phyloP scores from a whole-genome alignment of 2,797 vertebrate species.

The Hypotaenidia philippensis region DNA sequence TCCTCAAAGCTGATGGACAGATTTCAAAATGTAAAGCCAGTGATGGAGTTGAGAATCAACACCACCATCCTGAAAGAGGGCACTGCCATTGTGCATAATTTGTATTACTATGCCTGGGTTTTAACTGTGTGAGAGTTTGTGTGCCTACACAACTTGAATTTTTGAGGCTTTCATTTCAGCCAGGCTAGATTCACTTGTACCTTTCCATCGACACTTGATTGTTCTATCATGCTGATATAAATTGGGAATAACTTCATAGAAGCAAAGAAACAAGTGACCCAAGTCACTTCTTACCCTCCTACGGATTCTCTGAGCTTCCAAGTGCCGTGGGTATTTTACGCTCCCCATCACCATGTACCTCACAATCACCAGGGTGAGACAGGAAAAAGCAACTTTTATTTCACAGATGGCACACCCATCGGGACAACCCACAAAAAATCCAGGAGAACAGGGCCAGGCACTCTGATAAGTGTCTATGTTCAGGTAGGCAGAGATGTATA shows the following conservation, averaged over 20 bases:
- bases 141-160: not conserved
- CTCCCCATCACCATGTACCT: not conserved
- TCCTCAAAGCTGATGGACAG: not conserved
- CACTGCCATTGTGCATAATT: not conserved
- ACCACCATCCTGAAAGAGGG: not conserved
- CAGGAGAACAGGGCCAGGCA: not conserved
- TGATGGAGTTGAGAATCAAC: not conserved
- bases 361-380: not conserved
- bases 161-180: not conserved
- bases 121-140: not conserved
- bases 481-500: not conserved
- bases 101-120: not conserved
- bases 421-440: not conserved
- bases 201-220: not conserved
- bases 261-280: not conserved
- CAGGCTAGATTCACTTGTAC: not conserved
- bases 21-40: not conserved
- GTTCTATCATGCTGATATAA: not conserved
- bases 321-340: not conserved
- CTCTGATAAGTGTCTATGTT: fast-evolving
- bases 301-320: fast-evolving
- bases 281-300: not conserved
- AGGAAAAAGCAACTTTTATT: not conserved
- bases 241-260: not conserved
- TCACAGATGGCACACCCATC: not conserved